phyloP scores from a whole-genome alignment of 1,140 invertebrate species.

The Saccostrea glomerata region DNA sequence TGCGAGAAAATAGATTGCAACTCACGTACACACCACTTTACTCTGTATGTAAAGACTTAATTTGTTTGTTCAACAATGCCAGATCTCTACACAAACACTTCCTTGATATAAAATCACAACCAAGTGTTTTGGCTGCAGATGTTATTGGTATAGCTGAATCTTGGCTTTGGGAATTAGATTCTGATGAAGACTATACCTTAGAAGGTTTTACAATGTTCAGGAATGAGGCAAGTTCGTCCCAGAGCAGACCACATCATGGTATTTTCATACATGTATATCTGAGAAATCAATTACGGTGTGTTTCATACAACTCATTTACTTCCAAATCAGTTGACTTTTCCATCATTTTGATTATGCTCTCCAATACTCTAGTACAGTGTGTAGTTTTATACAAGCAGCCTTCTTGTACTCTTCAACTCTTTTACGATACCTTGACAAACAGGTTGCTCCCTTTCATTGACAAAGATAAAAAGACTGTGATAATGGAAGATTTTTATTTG shows the following conservation, averaged over 20 bases:
- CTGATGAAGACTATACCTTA: neutral
- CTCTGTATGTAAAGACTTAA: slow-evolving; percentile 14
- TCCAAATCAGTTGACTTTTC: slow-evolving; percentile 28
- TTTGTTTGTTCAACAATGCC: slow-evolving; percentile 44
- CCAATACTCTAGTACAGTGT: neutral
- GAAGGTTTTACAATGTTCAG: slow-evolving; percentile 32
- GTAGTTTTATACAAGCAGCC: slow-evolving; percentile 40
- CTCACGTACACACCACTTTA: slow-evolving; percentile 27
- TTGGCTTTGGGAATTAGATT: slow-evolving; percentile 7
- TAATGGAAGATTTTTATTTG: slow-evolving; percentile 53
- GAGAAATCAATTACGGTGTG: neutral
- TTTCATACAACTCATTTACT: neutral
- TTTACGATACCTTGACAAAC: neutral
- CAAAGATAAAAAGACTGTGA: neutral
- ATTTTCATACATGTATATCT: slow-evolving; percentile 48
- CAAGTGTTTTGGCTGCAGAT: slow-evolving; percentile 41
- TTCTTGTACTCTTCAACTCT: neutral
- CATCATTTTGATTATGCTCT: neutral
- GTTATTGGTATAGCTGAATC: slow-evolving; percentile 45
- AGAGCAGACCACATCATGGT: slow-evolving; percentile 42
- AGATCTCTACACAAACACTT: slow-evolving; percentile 42
- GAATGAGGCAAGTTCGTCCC: neutral
- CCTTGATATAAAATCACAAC: slow-evolving; percentile 33
- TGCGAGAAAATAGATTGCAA: slow-evolving; percentile 31
- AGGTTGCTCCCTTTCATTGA: slow-evolving; percentile 1